These are phyloP conservation scores for Pedionomus torquatus DNA, from an alignment of 2,113 vertebrate species.

Conservation along the genomic window DNA sequence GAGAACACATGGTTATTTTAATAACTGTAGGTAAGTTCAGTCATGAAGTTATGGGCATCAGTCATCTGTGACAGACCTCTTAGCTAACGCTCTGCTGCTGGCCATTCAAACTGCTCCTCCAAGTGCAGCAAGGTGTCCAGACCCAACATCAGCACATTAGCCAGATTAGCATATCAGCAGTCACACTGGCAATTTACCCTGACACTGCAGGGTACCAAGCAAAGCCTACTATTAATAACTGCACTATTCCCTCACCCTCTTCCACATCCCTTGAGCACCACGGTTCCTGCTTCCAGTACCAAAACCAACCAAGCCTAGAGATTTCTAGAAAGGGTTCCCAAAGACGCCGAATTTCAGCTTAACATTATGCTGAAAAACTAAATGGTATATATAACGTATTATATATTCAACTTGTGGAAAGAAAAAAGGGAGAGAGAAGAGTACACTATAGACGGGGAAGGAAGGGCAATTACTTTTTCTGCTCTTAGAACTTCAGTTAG, in stretches of 20 bases:
- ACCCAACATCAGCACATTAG: neutral
- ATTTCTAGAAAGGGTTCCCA: neutral
- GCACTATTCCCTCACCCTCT: neutral
- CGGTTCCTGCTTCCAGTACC: neutral
- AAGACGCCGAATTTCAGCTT: neutral
- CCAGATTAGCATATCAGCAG: neutral
- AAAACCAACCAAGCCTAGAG: neutral
- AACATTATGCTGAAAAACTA: neutral
- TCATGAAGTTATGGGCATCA: neutral
- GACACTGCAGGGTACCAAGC: neutral
- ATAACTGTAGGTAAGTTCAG: neutral
- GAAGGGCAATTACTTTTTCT: neutral
- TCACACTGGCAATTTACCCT: neutral
- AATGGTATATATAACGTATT: no score
- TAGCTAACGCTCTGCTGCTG: neutral
- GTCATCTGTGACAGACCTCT: neutral
- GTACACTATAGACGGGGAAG: neutral
- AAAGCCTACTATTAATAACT: constrained; percentile 31
- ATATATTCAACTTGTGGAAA: neutral
- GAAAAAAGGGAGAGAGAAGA: neutral
- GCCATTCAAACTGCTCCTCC: neutral
- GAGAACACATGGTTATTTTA: neutral
- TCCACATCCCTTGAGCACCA: neutral
- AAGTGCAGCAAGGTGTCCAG: neutral
- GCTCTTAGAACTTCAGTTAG: neutral